Conservation (phyloP, 2,797 vertebrate species). For the Rhinogobio ventralis region DNA sequence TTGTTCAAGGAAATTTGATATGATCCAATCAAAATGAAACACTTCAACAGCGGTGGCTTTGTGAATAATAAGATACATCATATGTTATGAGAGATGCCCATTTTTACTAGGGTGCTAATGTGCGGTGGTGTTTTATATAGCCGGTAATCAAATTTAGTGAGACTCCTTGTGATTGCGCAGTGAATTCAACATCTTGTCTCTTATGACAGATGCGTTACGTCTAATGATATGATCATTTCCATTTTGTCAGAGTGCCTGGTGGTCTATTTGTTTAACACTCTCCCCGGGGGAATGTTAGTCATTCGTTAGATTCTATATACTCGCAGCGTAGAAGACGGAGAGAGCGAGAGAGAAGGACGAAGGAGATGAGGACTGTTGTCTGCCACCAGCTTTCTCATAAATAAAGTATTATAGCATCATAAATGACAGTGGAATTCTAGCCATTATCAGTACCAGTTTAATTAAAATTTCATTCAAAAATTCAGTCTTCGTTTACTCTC, state of each 20-base stretch:
- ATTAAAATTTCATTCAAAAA: slow-evolving; percentile 5
- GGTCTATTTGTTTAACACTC: slow-evolving; percentile 65
- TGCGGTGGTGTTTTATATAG: slow-evolving; percentile 47
- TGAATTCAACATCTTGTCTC: slow-evolving; percentile 62
- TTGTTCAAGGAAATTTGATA: slow-evolving; percentile 38
- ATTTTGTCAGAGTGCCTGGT: slow-evolving; percentile 62
- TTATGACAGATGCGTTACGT: slow-evolving; percentile 66
- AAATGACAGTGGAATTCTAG: slow-evolving; percentile 48
- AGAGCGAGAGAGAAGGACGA: slow-evolving; percentile 2
- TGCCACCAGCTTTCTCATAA: slow-evolving; percentile 46
- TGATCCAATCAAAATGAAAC: slow-evolving; percentile 41
- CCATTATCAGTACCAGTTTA: slow-evolving; percentile 2
- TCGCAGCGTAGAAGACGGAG: slow-evolving; percentile 1
- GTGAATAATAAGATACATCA: slow-evolving; percentile 51
- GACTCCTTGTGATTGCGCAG: slow-evolving; percentile 54
- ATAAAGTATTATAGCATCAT: slow-evolving; percentile 42
- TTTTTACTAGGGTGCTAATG: slow-evolving; percentile 51
- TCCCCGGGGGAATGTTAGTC: slow-evolving; percentile 56
- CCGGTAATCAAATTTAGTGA: slow-evolving; percentile 58
- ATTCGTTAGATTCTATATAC: slow-evolving; percentile 47
- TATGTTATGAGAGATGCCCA: slow-evolving; percentile 45
- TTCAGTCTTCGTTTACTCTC: neutral
- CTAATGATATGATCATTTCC: slow-evolving; percentile 68
- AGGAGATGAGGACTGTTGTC: slow-evolving; percentile 13
- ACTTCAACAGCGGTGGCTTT: slow-evolving; percentile 3